phyloP scores from a whole-genome alignment of 1,140 invertebrate species.

The Leucophenga varia region DNA sequence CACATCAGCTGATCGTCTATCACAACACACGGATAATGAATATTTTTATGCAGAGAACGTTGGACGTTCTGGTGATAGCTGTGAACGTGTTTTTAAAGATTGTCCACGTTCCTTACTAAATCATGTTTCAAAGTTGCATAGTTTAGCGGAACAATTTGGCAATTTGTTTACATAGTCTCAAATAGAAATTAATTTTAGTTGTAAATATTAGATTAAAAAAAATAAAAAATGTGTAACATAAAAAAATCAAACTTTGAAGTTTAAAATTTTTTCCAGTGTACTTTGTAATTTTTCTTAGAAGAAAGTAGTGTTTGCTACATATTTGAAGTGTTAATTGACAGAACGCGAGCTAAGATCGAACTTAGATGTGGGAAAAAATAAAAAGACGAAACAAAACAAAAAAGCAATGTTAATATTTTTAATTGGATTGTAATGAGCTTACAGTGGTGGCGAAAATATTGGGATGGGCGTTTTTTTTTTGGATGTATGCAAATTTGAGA shows the following conservation, averaged over 20 bases:
- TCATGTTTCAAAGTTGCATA: slow-evolving; percentile 59
- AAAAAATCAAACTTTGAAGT: too few relatives aligned
- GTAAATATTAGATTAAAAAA: too few relatives aligned
- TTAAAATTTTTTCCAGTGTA: slow-evolving; percentile 11
- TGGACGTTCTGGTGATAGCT: slow-evolving; percentile 61
- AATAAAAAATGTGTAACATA: too few relatives aligned
- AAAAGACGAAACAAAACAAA: too few relatives aligned
- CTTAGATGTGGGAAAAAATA: slow-evolving; percentile 10
- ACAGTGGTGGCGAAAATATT: slow-evolving; percentile 25
- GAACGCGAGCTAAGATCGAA: slow-evolving; percentile 23
- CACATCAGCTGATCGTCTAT: slow-evolving; percentile 63
- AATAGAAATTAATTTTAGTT: too few relatives aligned
- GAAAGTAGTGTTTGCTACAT: too few relatives aligned
- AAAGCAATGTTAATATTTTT: too few relatives aligned
- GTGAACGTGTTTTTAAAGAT: slow-evolving; percentile 64
- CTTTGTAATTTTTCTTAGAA: too few relatives aligned
- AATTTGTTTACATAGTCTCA: too few relatives aligned
- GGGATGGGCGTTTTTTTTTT: not conserved
- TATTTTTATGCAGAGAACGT: slow-evolving; percentile 69
- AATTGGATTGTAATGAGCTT: slow-evolving; percentile 13
- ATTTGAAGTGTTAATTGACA: slow-evolving; percentile 35
- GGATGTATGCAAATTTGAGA: too few relatives aligned
- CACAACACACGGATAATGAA: slow-evolving; percentile 67
- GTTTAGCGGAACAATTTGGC: slow-evolving; percentile 38
- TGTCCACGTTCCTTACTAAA: slow-evolving; percentile 64